phyloP scores from a whole-genome alignment of 2,113 vertebrate species.

The Mastomys coucha region DNA sequence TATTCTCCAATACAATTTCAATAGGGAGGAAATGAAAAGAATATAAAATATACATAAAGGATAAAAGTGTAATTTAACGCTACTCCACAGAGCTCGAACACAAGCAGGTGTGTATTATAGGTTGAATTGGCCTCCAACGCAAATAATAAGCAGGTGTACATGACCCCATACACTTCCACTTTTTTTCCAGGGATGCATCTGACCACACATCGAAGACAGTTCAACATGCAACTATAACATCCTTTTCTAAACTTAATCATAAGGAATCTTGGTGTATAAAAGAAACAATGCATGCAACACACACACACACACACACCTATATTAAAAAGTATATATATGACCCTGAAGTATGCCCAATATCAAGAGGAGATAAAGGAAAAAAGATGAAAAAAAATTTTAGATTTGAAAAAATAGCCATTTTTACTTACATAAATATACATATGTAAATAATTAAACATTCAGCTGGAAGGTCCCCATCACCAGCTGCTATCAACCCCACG shows the following conservation, averaged over 20 bases:
- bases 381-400: neutral
- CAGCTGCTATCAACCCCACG: neutral
- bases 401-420: neutral
- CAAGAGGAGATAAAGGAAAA: neutral
- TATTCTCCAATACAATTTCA: constrained; percentile 33
- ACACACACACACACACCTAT: neutral
- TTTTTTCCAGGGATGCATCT: neutral
- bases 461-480: neutral
- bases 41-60: constrained; percentile 20
- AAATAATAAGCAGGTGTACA: neutral
- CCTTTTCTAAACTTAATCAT: neutral
- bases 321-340: neutral
- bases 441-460: neutral
- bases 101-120: neutral
- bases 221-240: neutral
- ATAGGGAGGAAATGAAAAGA: constrained; percentile 30
- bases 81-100: neutral
- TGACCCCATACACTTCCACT: neutral
- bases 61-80: constrained; percentile 5
- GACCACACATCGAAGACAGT: neutral
- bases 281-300: neutral
- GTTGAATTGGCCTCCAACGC: neutral
- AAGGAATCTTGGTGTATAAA: neutral
- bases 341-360: neutral
- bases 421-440: neutral